These are phyloP conservation scores for Trachelus iudaicus DNA, from an alignment of 2,888 invertebrate species.

Conservation along the genomic window DNA sequence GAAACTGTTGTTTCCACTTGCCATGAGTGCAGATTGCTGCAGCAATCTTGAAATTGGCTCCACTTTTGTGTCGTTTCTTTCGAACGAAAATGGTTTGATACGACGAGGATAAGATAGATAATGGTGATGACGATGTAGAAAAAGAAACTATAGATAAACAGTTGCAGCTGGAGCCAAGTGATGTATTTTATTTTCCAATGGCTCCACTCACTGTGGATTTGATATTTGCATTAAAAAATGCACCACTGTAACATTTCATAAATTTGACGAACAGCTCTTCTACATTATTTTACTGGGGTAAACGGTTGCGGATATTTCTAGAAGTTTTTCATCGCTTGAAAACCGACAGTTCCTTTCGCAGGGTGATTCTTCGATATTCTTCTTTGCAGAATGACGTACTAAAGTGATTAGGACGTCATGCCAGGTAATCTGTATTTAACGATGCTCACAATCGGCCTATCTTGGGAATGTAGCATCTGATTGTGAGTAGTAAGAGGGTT, in stretches of 20 bases:
- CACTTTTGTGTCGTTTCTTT: not conserved
- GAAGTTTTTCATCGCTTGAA: not conserved
- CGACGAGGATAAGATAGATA: not conserved
- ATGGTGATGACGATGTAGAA: not conserved
- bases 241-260: not conserved
- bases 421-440: not conserved
- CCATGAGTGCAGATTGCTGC: not conserved
- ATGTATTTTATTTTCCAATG: not conserved
- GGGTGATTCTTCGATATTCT: not conserved
- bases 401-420: not conserved
- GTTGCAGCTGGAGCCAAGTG: too few relatives aligned
- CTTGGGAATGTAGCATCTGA: not conserved
- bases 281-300: not conserved
- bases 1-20: not conserved
- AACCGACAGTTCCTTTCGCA: not conserved
- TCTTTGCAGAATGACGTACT: not conserved
- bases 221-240: not conserved
- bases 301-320: not conserved
- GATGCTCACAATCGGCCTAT: not conserved
- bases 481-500: not conserved
- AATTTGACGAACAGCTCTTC: not conserved
- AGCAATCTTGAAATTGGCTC: not conserved
- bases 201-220: not conserved
- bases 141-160: not conserved
- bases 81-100: not conserved